These are phyloP conservation scores for Thrips palmi DNA, from an alignment of 1,140 invertebrate species.

Conservation along the genomic window DNA sequence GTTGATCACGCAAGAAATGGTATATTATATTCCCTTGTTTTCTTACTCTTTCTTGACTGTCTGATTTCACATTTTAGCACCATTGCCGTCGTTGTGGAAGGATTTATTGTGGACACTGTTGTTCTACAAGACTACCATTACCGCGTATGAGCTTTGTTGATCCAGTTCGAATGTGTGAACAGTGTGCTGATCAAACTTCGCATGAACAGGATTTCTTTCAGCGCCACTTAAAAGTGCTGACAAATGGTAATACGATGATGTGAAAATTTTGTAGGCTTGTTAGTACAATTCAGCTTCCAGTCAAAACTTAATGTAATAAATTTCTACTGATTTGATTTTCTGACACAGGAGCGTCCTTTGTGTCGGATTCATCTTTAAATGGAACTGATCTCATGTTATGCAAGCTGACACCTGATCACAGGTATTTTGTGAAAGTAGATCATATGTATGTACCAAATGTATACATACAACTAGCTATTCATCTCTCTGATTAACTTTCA, in stretches of 20 bases:
- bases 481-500: too few species aligned
- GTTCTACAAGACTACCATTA: conserved; percentile 23
- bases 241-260: conserved; percentile 21
- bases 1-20: conserved; percentile 7
- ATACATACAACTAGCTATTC: too few species aligned
- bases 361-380: not conserved
- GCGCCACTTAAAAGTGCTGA: conserved; percentile 27
- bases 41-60: conserved; percentile 3
- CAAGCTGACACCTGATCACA: conserved; percentile 15
- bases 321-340: not conserved
- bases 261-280: conserved; percentile 6
- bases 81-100: conserved; percentile 36
- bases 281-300: conserved; percentile 1
- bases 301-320: too few species aligned
- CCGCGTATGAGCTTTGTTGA: conserved; percentile 35
- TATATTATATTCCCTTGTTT: not conserved
- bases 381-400: conserved; percentile 11
- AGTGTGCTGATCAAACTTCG: conserved; percentile 24
- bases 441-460: too few species aligned
- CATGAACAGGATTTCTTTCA: conserved; percentile 34
- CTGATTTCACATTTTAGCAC: conserved; percentile 22
- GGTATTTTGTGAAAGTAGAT: too few species aligned
- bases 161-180: conserved; percentile 29
- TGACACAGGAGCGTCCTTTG: conserved; percentile 13
- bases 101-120: conserved; percentile 29